Evolutionary conservation across 2,888 invertebrate genomes (phyloP), one percentile per base, ranked within the genome.

Genomic region (Brassicogethes aeneus): DNA sequence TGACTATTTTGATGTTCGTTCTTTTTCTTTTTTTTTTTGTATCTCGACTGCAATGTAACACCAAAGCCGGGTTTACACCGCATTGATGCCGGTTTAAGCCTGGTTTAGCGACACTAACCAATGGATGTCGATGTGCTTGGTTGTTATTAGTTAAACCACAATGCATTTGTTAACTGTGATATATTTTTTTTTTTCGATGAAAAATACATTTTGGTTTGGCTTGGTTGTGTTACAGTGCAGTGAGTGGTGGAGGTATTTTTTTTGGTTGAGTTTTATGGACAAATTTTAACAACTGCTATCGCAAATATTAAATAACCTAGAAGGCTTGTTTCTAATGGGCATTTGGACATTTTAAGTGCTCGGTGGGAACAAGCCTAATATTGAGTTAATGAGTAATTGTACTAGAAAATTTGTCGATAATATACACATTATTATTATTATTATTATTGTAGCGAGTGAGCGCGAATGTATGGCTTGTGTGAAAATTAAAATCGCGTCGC

Each of bases 41-140:
- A 64, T 66, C 66, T 65, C 66, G 62, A 66, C 66, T 67, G 68
- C 68, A 67, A 61, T 67, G 66, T 68, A 68, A 68, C 67, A 67
- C 64, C 67, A 66, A 66, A 62, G 14, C 13, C 13, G 32, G 14
- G 14, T 32, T 32, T 32, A 32, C 32, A 32, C 32, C 23, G 23
- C 23, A 23, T 10, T 10, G 23, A 23, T 7, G 14, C 36, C 37
- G 40, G 40, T 40, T 36, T 40, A 33, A 10, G 13, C 30, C 35
- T 23, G n/a, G 10, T 10, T 23, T 23, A 23, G 65, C 64, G 65
- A 61, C 65, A 66, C 66, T 67, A 67, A 67, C n/a, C 67, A 57
- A 23, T 23, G 52, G 55, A 62, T 61, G 59, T 67, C 67, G 65
- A 66, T 67, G 66, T 67, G 65, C 65, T 67, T 67, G 64, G 59